Evolutionary conservation across 2,797 vertebrate species (phyloP).

Genomic region (Botia kubotai): DNA sequence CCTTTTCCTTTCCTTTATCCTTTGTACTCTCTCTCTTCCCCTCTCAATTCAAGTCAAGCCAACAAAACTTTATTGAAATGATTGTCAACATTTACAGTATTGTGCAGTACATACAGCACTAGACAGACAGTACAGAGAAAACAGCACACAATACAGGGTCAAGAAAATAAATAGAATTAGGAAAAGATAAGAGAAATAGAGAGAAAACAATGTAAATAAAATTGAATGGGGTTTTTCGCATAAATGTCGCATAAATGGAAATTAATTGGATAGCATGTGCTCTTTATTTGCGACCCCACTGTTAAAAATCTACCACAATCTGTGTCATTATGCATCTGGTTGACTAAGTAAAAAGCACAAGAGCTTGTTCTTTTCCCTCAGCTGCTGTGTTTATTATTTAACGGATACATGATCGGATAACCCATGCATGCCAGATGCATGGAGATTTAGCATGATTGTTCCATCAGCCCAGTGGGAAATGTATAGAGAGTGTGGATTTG

Average conservation of each 20-base stretch:
- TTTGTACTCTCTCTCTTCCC: conserved; percentile 29
- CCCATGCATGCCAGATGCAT: conserved; percentile 33
- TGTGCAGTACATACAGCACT: background rate
- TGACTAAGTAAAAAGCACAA: conserved; percentile 45
- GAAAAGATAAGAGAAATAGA: background rate
- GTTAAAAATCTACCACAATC: conserved; percentile 18
- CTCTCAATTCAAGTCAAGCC: conserved; percentile 1
- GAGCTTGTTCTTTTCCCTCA: conserved; percentile 43
- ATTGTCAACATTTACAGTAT: background rate
- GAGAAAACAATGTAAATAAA: no score
- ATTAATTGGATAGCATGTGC: no score
- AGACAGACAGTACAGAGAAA: background rate
- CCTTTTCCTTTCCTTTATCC: conserved; percentile 35
- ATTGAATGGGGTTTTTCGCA: no score
- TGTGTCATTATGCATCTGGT: conserved; percentile 20
- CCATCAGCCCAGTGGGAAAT: conserved; percentile 31
- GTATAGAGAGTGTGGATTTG: conserved; percentile 43
- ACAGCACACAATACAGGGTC: background rate
- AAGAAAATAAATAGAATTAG: background rate
- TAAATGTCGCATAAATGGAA: no score
- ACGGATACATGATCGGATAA: conserved; percentile 36
- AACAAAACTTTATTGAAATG: background rate
- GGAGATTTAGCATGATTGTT: conserved; percentile 52
- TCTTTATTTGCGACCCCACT: conserved; percentile 24
- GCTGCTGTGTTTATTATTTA: conserved; percentile 63